Conservation (phyloP, 1,140 invertebrate genomes). For the Gryon sp. region DNA sequence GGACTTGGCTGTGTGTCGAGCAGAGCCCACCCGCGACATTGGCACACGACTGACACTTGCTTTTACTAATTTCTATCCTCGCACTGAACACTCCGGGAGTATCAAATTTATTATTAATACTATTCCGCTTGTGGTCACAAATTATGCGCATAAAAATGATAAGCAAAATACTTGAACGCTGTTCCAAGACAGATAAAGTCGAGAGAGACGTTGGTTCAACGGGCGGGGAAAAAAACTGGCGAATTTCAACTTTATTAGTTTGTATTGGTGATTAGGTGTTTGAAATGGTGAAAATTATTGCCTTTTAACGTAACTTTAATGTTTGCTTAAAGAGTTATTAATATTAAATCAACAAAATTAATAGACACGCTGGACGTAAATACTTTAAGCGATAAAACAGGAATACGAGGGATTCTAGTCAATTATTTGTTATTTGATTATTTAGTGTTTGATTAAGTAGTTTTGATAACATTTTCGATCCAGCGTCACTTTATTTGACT, state of each 20-base stretch:
- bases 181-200: constrained; percentile 11
- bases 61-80: constrained; percentile 47
- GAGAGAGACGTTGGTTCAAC: neutral
- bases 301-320: neutral
- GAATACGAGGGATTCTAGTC: no score
- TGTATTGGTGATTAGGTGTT: constrained; percentile 9
- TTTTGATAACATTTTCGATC: no score
- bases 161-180: constrained; percentile 14
- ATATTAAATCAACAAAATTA: no score
- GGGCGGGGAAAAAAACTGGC: constrained; percentile 1
- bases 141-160: constrained; percentile 51
- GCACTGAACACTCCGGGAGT: constrained; percentile 1
- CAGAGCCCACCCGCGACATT: constrained; percentile 70
- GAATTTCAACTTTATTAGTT: constrained; percentile 1
- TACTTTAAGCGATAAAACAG: no score
- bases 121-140: constrained; percentile 13
- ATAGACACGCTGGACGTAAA: no score
- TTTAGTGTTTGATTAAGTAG: no score
- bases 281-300: constrained; percentile 3
- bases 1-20: constrained; percentile 68
- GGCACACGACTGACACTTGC: constrained; percentile 49
- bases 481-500: no score
- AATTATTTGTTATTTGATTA: no score
- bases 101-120: constrained; percentile 53
- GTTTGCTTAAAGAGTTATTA: no score